Percentiles rank a stretch among this genome's conserved stretches.
Evolutionary conservation across 2,888 invertebrate genomes (phyloP).

Genomic region (Lasioglossum oenotherae): DNA sequence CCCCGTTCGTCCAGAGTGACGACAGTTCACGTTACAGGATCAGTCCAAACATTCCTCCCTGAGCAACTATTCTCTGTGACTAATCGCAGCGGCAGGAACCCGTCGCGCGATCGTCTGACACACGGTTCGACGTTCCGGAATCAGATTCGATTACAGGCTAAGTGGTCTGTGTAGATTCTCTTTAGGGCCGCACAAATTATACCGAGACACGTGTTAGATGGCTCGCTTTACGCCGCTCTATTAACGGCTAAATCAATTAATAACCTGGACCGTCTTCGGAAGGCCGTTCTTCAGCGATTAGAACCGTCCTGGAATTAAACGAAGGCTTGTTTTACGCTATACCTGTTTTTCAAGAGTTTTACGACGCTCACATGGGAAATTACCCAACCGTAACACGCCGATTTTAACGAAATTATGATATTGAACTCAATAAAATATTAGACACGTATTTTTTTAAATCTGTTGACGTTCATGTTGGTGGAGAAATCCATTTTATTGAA

Average conservation of each 20-base stretch:
- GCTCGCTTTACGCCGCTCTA: background rate
- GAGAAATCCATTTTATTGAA: no score
- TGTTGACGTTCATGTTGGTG: no score
- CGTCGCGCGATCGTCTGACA: constrained; percentile 40
- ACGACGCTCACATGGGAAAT: no score
- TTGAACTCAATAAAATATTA: no score
- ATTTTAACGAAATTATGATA: no score
- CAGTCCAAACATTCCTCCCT: constrained; percentile 47
- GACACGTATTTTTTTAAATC: no score
- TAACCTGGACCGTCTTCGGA: background rate
- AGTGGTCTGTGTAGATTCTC: constrained; percentile 15
- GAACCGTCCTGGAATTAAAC: background rate
- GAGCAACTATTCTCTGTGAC: constrained; percentile 55
- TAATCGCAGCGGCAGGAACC: constrained; percentile 54
- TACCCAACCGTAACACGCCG: no score
- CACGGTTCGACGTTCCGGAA: constrained; percentile 39
- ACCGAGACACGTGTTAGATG: background rate
- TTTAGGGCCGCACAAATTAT: constrained; percentile 1
- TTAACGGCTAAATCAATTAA: background rate
- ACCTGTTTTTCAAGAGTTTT: background rate
- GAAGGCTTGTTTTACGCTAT: background rate
- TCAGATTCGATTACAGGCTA: constrained; percentile 47
- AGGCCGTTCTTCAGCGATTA: background rate
- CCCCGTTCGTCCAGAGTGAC: constrained; percentile 56
- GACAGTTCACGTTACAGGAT: constrained; percentile 54